phyloP scores from a whole-genome alignment of 2,113 vertebrate species.

The Xiphophorus hellerii region DNA sequence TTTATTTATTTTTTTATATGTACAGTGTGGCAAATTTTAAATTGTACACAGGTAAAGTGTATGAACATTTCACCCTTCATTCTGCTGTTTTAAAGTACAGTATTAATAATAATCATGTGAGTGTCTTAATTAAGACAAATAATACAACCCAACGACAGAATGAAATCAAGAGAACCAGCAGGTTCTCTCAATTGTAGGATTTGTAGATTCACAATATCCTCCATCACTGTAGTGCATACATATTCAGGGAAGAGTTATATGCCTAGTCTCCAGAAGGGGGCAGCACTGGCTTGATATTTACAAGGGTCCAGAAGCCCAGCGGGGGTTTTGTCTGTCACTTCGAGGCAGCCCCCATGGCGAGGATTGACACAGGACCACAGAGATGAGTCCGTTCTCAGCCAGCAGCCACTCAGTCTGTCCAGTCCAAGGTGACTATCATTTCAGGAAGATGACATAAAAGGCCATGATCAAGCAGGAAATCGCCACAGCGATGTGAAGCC shows the following conservation, averaged over 20 bases:
- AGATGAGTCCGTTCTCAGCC: constrained; percentile 34
- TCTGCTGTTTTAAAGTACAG: constrained; percentile 45
- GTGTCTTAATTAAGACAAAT: constrained; percentile 34
- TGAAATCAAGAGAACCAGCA: constrained; percentile 24
- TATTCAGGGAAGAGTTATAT: constrained; percentile 29
- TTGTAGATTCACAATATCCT: constrained; percentile 31
- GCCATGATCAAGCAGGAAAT: constrained; percentile 88
- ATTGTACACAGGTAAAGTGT: constrained; percentile 42
- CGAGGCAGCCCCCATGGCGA: constrained; percentile 44
- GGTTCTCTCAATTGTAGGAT: constrained; percentile 18
- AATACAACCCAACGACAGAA: constrained; percentile 37
- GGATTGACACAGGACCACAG: constrained; percentile 30
- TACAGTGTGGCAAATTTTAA: constrained; percentile 40
- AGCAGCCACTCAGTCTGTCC: constrained; percentile 30
- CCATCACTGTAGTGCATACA: constrained; percentile 43
- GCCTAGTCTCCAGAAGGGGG: constrained; percentile 54
- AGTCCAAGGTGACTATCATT: constrained; percentile 79
- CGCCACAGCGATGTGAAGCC: constrained; percentile 88
- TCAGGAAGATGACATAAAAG: constrained; percentile 90
- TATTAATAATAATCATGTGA: constrained; percentile 23
- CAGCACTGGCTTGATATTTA: constrained; percentile 48
- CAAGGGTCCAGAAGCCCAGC: constrained; percentile 25
- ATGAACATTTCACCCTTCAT: constrained; percentile 30
- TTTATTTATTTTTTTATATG: constrained; percentile 41
- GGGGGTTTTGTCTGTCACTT: constrained; percentile 35